These are phyloP conservation scores for Maniola jurtina DNA, from an alignment of 1,140 invertebrate genomes.

Conservation along the genomic window DNA sequence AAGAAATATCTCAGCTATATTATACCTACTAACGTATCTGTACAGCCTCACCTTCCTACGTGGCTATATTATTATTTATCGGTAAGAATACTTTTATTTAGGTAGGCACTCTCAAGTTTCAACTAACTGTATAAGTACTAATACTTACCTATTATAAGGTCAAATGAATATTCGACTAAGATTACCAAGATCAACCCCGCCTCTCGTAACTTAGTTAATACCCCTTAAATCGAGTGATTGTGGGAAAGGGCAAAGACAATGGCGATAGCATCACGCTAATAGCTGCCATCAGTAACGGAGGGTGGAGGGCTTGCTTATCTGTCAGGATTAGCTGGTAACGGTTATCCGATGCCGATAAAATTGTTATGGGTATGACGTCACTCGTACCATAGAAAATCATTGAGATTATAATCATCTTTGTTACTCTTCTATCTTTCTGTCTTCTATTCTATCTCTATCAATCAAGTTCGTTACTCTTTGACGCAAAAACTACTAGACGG, in stretches of 20 bases:
- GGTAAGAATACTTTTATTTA: too few species aligned
- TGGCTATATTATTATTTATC: background rate
- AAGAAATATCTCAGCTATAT: background rate
- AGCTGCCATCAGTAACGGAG: constrained; percentile 56
- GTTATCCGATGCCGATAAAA: constrained; percentile 26
- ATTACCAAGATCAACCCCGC: constrained; percentile 20
- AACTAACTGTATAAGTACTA: too few species aligned
- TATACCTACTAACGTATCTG: background rate
- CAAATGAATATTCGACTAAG: constrained; percentile 11
- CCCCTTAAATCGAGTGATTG: constrained; percentile 56
- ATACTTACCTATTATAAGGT: too few species aligned
- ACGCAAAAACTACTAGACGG: too few species aligned
- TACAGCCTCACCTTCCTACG: background rate
- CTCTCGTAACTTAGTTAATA: constrained; percentile 28
- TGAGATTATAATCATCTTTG: too few species aligned
- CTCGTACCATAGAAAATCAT: background rate
- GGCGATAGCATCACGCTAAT: constrained; percentile 68
- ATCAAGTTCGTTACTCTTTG: too few species aligned
- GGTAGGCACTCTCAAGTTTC: too few species aligned
- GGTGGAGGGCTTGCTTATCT: constrained; percentile 43
- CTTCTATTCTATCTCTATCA: too few species aligned
- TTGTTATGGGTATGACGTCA: constrained; percentile 17
- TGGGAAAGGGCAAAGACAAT: constrained; percentile 73
- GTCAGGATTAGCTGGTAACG: constrained; percentile 52
- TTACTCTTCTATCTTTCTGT: too few species aligned